Percentiles rank a stretch among this genome's conserved stretches.
phyloP scores from a whole-genome alignment of 2,797 vertebrate genomes.

The Argentina silus region DNA sequence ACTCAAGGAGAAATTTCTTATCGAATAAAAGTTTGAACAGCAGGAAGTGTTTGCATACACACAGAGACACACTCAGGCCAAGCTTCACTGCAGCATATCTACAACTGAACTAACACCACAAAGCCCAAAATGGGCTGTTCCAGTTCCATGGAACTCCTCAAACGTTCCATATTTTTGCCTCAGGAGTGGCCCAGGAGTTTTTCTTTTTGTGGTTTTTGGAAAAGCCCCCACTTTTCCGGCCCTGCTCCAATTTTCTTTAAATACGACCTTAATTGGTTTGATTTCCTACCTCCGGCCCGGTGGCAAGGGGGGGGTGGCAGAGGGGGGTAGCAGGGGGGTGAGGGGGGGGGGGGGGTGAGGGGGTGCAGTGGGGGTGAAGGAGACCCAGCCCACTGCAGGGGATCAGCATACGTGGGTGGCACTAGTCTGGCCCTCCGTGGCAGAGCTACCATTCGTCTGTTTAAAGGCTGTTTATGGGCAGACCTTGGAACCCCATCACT shows the following conservation, averaged over 20 bases:
- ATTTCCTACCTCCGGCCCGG: slow-evolving; percentile 79
- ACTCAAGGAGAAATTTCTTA: neutral
- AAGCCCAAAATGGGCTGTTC: neutral
- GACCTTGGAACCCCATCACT: slow-evolving; percentile 61
- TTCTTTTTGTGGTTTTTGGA: slow-evolving; percentile 74
- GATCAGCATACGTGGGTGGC: slow-evolving; percentile 66
- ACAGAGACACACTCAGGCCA: no score
- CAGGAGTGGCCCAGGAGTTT: slow-evolving; percentile 57
- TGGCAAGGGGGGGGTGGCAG: slow-evolving; percentile 28
- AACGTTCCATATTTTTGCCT: slow-evolving; percentile 44
- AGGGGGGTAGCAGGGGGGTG: slow-evolving; percentile 39
- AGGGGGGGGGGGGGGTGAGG: slow-evolving; percentile 30
- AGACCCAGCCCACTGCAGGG: slow-evolving; percentile 59
- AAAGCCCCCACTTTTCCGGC: slow-evolving; percentile 76
- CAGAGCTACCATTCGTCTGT: slow-evolving; percentile 41
- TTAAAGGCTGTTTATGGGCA: slow-evolving; percentile 71
- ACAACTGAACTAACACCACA: neutral
- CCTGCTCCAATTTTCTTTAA: slow-evolving; percentile 80
- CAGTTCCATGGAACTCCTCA: slow-evolving; percentile 27
- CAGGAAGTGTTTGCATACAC: neutral
- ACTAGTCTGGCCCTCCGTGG: slow-evolving; percentile 53
- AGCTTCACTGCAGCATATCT: no score
- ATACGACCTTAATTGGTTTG: slow-evolving; percentile 80
- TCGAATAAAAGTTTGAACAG: neutral
- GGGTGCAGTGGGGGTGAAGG: slow-evolving; percentile 44